Base-by-base conservation (phyloP, 2,113 vertebrate species). In the Lamprotornis superbus region DNA sequence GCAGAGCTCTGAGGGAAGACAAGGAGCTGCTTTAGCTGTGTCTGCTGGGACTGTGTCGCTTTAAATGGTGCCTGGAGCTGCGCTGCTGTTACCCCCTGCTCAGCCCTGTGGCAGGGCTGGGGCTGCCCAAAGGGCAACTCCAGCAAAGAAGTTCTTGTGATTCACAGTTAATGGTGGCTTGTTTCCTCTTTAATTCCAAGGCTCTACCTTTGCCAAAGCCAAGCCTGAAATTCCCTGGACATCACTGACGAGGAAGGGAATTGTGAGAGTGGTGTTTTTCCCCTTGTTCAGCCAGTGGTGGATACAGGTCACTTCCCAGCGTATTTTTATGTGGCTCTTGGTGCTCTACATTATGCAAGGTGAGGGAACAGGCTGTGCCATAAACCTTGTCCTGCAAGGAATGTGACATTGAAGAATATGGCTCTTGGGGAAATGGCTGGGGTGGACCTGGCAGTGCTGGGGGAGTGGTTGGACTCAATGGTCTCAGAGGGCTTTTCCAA, bases 141-240 rank as follows among this genome's bases (percentile, higher is more conserved):
- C 15, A 17, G 30, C 10, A 0, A 21, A n/a, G 40, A 39, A 37
- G 3, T 25, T 28, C 18, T 44, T 13, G 14, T n/a, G 23, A 63
- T 50, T 60, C 50, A 10, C 7, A 1, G 3, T 20, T 30, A 53
- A 64, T 1, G 17, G 11, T 10, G 68, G 21, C 50, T 35, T 76
- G 40, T 93, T 60, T 73, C 21, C n/a, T 60, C 30, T 85, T 33
- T 90, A 30, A 70, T 83, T 75, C n/a, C 44, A 96, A 99, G 99
- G 99, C 80, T 99, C 99, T 42, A 99, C 99, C 0, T 99, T 99
- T 98, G 99, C 99, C 96, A 99, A 99, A 98, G 98, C 99, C 95
- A 99, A 99, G 95, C 99, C 99, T 10, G 98, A 99, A 90, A 99
- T 99, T 74, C 99, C 99, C 4, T 99, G 99, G 99, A 98, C 99